A percentile compares a stretch with the other conserved stretches of the same genome.
phyloP scores from a whole-genome alignment of 2,113 vertebrate genomes.

The Rafetus swinhoei region DNA sequence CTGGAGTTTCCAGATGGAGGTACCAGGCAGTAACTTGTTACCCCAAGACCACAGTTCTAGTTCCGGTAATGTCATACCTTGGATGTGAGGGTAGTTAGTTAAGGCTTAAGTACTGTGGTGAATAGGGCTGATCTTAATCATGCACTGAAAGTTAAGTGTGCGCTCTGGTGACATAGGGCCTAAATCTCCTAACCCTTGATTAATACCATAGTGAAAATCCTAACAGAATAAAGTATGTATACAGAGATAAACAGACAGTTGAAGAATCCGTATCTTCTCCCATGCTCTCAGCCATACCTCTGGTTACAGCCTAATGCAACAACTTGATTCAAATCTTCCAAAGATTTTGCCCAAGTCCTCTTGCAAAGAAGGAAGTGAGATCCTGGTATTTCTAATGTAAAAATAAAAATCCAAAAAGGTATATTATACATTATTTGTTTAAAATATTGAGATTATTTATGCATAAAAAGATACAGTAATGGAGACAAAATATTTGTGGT shows the following conservation, averaged over 20 bases:
- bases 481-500: rapidly evolving
- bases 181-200: neutral
- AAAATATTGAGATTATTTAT: neutral
- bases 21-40: neutral
- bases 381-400: neutral
- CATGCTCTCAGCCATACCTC: neutral
- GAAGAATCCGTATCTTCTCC: neutral
- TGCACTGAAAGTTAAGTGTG: neutral
- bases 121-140: neutral
- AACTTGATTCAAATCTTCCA: neutral
- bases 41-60: rapidly evolving
- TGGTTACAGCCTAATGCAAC: rapidly evolving
- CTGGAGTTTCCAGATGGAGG: neutral
- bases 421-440: neutral
- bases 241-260: neutral
- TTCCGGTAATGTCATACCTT: neutral
- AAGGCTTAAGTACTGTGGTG: rapidly evolving
- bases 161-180: neutral
- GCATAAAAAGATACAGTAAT: neutral
- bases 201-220: neutral
- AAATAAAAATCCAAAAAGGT: neutral
- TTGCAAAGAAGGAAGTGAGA: neutral
- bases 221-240: neutral
- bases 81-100: neutral
- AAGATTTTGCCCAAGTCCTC: neutral